Conservation (phyloP, 2,888 invertebrate genomes). For the Alsophila aescularia region DNA sequence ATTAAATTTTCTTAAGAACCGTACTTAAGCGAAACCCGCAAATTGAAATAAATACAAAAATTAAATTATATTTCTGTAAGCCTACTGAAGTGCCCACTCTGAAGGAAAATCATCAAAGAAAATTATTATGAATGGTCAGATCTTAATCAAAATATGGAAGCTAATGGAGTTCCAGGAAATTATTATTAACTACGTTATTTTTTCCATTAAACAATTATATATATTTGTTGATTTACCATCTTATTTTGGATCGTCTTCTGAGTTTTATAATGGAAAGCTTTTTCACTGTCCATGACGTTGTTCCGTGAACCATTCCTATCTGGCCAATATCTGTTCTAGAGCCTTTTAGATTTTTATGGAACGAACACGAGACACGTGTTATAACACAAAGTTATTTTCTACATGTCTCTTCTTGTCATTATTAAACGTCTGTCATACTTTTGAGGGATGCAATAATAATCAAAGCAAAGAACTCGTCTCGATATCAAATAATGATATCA, state of each 20-base stretch:
- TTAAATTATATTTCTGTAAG: constrained; percentile 16
- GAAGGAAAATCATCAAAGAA: constrained; percentile 20
- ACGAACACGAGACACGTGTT: no score
- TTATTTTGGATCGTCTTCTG: neutral
- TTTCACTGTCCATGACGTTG: neutral
- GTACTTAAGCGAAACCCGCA: constrained; percentile 3
- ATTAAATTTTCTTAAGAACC: neutral
- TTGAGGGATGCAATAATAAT: no score
- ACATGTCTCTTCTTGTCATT: no score
- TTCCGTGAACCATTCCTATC: no score
- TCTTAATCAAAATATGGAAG: constrained; percentile 19
- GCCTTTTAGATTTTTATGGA: no score
- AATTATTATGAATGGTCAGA: constrained; percentile 24
- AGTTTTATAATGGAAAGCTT: neutral
- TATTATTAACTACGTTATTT: constrained; percentile 16
- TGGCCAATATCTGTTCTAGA: no score
- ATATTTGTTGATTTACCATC: neutral
- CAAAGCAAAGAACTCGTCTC: no score
- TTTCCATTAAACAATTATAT: constrained; percentile 9
- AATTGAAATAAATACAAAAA: constrained; percentile 19
- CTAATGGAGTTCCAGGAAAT: constrained; percentile 12
- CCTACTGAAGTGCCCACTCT: constrained; percentile 13
- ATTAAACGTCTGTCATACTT: no score
- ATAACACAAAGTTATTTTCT: no score
- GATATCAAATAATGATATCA: no score